Conservation (phyloP, 2,888 invertebrate species). For the Lagria hirta region DNA sequence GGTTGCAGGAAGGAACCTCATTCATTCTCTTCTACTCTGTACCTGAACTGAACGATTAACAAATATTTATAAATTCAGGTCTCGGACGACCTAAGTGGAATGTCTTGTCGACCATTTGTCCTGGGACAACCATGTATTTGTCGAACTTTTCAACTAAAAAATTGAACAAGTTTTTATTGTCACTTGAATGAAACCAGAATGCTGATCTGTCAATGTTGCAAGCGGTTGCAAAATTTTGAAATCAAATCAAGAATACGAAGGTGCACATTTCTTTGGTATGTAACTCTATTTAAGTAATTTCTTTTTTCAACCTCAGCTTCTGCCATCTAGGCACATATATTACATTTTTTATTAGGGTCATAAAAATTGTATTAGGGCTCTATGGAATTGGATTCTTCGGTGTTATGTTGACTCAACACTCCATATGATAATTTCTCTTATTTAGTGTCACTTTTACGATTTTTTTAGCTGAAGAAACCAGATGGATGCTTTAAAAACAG, state of each 20-base stretch:
- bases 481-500: too few species aligned
- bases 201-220: too few species aligned
- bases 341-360: constrained; percentile 6
- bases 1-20: constrained; percentile 23
- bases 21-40: constrained; percentile 30
- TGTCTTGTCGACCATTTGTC: constrained; percentile 52
- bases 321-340: constrained; percentile 2
- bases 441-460: constrained; percentile 5
- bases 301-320: too few species aligned
- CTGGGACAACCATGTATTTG: constrained; percentile 46
- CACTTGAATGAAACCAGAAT: too few species aligned
- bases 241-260: too few species aligned
- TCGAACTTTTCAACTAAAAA: too few species aligned
- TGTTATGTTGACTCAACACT: constrained; percentile 2
- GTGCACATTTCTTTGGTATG: too few species aligned
- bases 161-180: too few species aligned
- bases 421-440: constrained; percentile 3
- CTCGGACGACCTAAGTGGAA: constrained; percentile 49
- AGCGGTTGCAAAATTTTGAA: too few species aligned
- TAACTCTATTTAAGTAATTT: too few species aligned
- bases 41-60: constrained; percentile 46
- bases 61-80: constrained; percentile 51
- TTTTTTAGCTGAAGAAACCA: too few species aligned
- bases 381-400: too few species aligned
- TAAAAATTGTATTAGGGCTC: constrained; percentile 4